A percentile compares a stretch with the other conserved stretches of the same genome.
These are phyloP conservation scores for Steinernema khuongi DNA, from an alignment of 1,140 invertebrate genomes.

Conservation along the genomic window DNA sequence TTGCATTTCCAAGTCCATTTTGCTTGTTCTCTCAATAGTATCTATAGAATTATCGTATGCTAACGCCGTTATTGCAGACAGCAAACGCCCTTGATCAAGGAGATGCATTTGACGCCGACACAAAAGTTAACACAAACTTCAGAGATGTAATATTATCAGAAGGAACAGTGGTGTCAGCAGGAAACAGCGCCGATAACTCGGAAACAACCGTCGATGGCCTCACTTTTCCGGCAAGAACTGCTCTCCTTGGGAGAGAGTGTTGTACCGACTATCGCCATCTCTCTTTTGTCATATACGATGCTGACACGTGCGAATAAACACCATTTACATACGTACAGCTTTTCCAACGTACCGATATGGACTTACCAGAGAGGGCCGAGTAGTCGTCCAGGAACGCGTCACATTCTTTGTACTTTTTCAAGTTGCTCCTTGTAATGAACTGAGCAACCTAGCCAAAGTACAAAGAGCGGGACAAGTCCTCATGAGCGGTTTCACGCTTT, in stretches of 20 bases:
- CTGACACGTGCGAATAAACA: neutral
- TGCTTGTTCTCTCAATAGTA: no score
- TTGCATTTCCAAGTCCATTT: no score
- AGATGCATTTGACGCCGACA: neutral
- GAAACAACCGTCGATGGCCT: neutral
- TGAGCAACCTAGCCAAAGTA: slow-evolving; percentile 14
- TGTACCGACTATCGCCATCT: no score
- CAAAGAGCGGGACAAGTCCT: neutral
- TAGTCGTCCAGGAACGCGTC: neutral
- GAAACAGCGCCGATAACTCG: neutral
- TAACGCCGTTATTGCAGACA: neutral
- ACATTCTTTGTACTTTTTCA: slow-evolving; percentile 8
- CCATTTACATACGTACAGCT: no score
- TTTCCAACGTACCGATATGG: neutral
- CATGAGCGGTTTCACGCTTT: neutral
- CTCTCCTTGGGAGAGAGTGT: no score
- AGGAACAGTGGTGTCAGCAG: neutral
- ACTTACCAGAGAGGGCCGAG: neutral
- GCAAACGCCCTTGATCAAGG: neutral
- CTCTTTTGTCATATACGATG: no score
- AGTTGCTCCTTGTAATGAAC: neutral
- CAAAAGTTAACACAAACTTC: slow-evolving; percentile 3
- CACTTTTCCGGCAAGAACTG: no score
- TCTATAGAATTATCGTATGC: no score
- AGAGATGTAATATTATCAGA: neutral